These are phyloP conservation scores for Lottia scabra DNA, from an alignment of 2,888 invertebrate species.

Conservation along the genomic window DNA sequence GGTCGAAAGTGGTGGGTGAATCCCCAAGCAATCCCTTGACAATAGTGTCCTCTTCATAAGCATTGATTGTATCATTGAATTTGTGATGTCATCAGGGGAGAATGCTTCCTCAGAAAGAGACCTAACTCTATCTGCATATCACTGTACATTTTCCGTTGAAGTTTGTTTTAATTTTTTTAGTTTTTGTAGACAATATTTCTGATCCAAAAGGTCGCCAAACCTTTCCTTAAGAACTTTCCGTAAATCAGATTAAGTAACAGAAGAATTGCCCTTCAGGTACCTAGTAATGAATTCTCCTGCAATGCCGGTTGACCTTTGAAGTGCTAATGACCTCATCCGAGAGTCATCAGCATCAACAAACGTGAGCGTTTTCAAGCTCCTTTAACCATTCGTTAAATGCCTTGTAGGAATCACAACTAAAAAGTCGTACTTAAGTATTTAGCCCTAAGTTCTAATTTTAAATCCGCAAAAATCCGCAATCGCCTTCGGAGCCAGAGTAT, in stretches of 20 bases:
- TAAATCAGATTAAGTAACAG: background rate
- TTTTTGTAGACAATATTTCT: background rate
- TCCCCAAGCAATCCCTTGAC: background rate
- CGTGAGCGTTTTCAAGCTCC: background rate
- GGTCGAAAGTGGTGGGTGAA: background rate
- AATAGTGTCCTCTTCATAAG: background rate
- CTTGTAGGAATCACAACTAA: background rate
- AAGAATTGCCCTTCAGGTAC: background rate
- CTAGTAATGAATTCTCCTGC: background rate
- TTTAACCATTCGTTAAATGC: background rate
- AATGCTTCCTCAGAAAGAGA: background rate
- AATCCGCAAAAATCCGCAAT: no score
- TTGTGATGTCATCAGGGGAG: background rate
- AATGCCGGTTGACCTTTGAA: background rate
- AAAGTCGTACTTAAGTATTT: background rate
- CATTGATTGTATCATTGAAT: background rate
- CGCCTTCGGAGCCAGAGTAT: no score
- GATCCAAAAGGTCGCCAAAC: background rate
- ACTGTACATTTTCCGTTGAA: background rate
- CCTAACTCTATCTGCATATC: background rate
- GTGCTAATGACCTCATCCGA: background rate
- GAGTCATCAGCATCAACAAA: background rate
- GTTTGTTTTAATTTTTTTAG: background rate
- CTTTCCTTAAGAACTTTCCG: background rate
- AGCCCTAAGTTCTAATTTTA: background rate